A percentile compares a stretch with the other conserved stretches of the same genome.
These are phyloP conservation scores for Falco rusticolus DNA, from an alignment of 2,797 vertebrate genomes.

Conservation along the genomic window DNA sequence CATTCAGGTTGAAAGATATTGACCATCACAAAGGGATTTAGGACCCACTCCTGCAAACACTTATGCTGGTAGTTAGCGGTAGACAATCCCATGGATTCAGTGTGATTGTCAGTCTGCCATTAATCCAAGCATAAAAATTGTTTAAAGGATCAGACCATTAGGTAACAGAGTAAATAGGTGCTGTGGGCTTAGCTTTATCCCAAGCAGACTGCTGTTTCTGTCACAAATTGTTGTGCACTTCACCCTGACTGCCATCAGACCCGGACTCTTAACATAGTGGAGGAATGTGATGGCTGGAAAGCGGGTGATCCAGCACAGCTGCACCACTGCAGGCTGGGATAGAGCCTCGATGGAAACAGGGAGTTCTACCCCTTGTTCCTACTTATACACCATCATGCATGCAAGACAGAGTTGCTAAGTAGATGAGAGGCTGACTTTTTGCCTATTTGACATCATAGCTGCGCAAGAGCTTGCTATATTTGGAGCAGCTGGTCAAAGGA, in stretches of 20 bases:
- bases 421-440: not conserved
- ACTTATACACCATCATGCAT: not conserved
- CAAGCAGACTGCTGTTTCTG: not conserved
- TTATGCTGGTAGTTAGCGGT: not conserved
- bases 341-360: not conserved
- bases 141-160: not conserved
- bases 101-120: not conserved
- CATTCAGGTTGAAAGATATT: not conserved
- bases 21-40: not conserved
- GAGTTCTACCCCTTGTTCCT: not conserved
- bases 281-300: not conserved
- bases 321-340: not conserved
- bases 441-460: not conserved
- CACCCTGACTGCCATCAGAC: not conserved
- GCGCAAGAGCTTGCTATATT: fast-evolving
- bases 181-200: not conserved
- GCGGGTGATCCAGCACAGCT: not conserved
- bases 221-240: not conserved
- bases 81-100: not conserved
- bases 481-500: not conserved
- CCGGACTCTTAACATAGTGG: not conserved
- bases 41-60: not conserved
- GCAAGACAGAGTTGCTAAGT: not conserved
- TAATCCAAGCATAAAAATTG: not conserved
- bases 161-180: not conserved